phyloP scores from a whole-genome alignment of 2,888 invertebrate species.

The Thyatira batis region DNA sequence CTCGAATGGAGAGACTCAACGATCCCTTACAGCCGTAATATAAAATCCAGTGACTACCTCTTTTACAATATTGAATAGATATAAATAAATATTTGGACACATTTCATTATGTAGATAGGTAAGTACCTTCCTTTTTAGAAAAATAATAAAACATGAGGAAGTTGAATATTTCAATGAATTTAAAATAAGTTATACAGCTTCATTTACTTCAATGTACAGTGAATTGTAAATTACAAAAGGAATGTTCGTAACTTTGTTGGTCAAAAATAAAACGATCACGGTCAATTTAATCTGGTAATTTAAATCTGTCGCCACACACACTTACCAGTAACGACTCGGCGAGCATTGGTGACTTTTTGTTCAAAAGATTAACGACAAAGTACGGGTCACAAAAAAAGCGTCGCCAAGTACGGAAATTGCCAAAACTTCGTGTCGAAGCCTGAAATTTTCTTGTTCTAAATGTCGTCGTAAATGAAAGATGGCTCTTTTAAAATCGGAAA shows the following conservation, averaged over 20 bases:
- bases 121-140: no score
- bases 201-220: background rate
- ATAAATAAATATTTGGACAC: slow-evolving; percentile 12
- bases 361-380: slow-evolving; percentile 78
- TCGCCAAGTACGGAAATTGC: slow-evolving; percentile 77
- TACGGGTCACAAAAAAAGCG: slow-evolving; percentile 76
- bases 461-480: slow-evolving; percentile 81
- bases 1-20: slow-evolving; percentile 62
- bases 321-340: slow-evolving; percentile 62
- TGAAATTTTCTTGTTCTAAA: slow-evolving; percentile 80
- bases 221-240: background rate
- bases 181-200: background rate
- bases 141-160: no score
- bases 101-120: background rate
- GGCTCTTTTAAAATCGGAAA: slow-evolving; percentile 79
- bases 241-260: slow-evolving; percentile 3
- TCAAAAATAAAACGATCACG: slow-evolving; percentile 35
- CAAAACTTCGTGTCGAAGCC: slow-evolving; percentile 79
- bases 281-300: slow-evolving; percentile 57
- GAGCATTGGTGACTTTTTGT: slow-evolving; percentile 72
- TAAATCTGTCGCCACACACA: slow-evolving; percentile 68
- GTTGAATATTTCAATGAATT: no score
- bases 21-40: slow-evolving; percentile 62
- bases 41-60: slow-evolving; percentile 56
- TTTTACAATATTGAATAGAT: slow-evolving; percentile 57